These are phyloP conservation scores for Rhodinocichla rosea DNA, from an alignment of 2,113 vertebrate genomes.

Conservation along the genomic window DNA sequence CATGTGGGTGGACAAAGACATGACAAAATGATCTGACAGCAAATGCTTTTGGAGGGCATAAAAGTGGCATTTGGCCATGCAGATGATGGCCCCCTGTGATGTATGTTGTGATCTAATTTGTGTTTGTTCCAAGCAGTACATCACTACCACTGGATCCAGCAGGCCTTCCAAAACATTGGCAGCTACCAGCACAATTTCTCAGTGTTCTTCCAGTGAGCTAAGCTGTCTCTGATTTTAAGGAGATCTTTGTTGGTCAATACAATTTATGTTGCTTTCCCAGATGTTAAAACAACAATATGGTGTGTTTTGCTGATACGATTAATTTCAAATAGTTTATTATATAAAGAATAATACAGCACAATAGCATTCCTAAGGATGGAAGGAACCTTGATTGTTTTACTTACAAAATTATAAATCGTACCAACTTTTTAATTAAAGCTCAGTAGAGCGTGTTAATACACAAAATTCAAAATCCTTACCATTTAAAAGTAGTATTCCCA, in stretches of 20 bases:
- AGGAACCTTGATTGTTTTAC: background rate
- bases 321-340: background rate
- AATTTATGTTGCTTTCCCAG: background rate
- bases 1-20: background rate
- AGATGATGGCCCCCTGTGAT: background rate
- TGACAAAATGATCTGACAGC: background rate
- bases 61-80: background rate
- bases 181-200: background rate
- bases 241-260: background rate
- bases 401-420: background rate
- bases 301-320: background rate
- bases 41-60: background rate
- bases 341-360: background rate
- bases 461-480: background rate
- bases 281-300: background rate
- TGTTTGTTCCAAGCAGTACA: background rate
- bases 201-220: background rate
- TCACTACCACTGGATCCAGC: background rate
- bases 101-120: background rate
- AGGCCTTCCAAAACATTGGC: background rate
- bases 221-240: background rate
- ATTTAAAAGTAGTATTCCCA: background rate
- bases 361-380: background rate
- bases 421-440: background rate
- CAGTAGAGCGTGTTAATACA: background rate